Conservation (phyloP, 2,797 vertebrate genomes). For the Alcedo atthis region DNA sequence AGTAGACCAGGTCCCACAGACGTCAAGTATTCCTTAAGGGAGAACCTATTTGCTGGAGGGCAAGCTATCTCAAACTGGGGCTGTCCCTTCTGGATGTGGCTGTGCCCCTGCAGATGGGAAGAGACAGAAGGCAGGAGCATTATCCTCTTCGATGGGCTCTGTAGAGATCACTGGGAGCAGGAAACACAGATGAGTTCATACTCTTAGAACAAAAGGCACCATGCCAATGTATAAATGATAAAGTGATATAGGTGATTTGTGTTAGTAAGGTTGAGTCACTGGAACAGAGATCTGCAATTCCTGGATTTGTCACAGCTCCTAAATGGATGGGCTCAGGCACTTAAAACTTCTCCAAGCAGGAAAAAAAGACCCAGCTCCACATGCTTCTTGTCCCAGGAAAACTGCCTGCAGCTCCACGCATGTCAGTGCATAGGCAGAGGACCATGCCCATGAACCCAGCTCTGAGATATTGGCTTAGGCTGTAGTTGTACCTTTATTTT, state of each 20-base stretch:
- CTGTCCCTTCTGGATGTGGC: neutral
- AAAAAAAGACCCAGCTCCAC: neutral
- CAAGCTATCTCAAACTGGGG: neutral
- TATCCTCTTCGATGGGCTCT: accelerated
- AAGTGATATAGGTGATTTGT: neutral
- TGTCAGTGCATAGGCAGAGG: accelerated
- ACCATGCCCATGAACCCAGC: neutral
- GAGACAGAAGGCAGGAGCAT: neutral
- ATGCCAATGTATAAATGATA: neutral
- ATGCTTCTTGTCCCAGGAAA: neutral
- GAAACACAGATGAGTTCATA: neutral
- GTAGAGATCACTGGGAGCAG: neutral
- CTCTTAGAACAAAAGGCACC: neutral
- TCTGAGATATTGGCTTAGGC: neutral
- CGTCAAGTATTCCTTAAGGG: neutral
- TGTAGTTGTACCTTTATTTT: neutral
- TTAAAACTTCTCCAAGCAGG: neutral
- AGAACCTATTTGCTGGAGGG: neutral
- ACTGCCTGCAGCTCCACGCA: accelerated
- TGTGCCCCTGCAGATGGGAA: neutral
- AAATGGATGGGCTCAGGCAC: neutral
- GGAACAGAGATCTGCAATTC: neutral
- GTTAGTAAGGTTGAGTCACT: neutral
- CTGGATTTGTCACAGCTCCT: neutral
- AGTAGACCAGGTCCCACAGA: neutral